Conservation (phyloP, 1,140 invertebrate species). For the Hyles vespertilio region DNA sequence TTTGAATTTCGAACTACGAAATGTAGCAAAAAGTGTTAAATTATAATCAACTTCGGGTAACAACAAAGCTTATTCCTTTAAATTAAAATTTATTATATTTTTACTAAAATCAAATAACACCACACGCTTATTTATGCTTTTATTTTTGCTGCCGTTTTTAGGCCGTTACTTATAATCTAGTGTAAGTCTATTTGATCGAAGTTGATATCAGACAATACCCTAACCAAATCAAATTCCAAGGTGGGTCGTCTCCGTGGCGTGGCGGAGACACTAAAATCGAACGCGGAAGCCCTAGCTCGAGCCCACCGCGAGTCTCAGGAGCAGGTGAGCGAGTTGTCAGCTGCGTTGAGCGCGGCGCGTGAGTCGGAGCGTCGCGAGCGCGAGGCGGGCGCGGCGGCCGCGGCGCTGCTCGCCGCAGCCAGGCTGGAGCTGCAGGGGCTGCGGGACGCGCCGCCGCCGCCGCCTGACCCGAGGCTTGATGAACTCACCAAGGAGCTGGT, state of each 20-base stretch:
- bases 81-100: too few species aligned
- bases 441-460: constrained; percentile 75
- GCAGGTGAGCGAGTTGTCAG: constrained; percentile 75
- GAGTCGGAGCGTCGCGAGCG: constrained; percentile 66
- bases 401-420: constrained; percentile 75
- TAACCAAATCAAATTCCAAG: too few species aligned
- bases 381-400: constrained; percentile 36
- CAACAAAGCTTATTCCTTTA: too few species aligned
- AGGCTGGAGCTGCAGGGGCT: constrained; percentile 70
- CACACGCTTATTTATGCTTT: too few species aligned
- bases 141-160: too few species aligned
- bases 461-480: constrained; percentile 82
- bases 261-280: constrained; percentile 76
- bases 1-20: too few species aligned
- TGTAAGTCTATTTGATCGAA: too few species aligned
- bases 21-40: too few species aligned
- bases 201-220: too few species aligned
- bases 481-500: constrained; percentile 83
- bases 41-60: too few species aligned
- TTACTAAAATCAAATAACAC: too few species aligned
- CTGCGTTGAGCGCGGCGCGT: constrained; percentile 77
- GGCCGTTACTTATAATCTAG: too few species aligned
- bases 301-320: constrained; percentile 75
- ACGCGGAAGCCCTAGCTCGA: constrained; percentile 76
- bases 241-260: constrained; percentile 66